Evolutionary conservation across 2,888 invertebrate species (phyloP), one percentile per base, ranked within the genome.

Genomic region (Drosophila koepferae): DNA sequence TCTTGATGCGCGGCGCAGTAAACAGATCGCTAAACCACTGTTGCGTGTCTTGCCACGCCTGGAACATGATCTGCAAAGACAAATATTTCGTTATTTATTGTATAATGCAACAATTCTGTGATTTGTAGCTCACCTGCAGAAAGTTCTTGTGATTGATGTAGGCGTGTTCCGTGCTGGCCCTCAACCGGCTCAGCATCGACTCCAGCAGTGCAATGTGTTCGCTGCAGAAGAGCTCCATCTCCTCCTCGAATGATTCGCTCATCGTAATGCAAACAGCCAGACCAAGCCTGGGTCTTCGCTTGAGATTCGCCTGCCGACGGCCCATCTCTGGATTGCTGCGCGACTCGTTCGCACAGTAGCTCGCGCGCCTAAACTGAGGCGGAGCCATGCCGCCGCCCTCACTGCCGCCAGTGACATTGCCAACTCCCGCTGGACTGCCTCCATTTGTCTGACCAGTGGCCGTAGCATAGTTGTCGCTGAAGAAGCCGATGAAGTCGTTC

Each of bases 141-240:
- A 92, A 95, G 93, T 70, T 72, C 83, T 91, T 77, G 65, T 90
- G 91, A 78, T 94, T 94, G 67, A 93, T 92, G 63, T 96, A 96
- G 0, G 96, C 96, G 9, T 94, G 93, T 86, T 96, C 94, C 0
- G 96, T 95, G 7, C 95, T 94, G 48, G 95, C 92, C 4, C 96
- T 94, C 62, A 98, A 91, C 31, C 97, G 94, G 91, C 96, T 96
- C 53, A 97, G 93, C 92, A 96, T 94, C 14, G 96, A 95, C 90
- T 97, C 97, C 16, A 97, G 89, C 64, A 97, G 94, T 0, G 96
- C 95, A 58, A 97, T 96, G 88, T 97, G 97, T 79, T 98, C 97
- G 93, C 97, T 95, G 83, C 97, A 95, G 75, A 96, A 96, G 53
- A 95, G 94, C 78, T 96, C 95, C 93, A 96, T 94, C 85, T 95